Evolutionary conservation across 1,140 invertebrate species (phyloP), one percentile per base, ranked within the genome.

Genomic region (Sycobia sp.): DNA sequence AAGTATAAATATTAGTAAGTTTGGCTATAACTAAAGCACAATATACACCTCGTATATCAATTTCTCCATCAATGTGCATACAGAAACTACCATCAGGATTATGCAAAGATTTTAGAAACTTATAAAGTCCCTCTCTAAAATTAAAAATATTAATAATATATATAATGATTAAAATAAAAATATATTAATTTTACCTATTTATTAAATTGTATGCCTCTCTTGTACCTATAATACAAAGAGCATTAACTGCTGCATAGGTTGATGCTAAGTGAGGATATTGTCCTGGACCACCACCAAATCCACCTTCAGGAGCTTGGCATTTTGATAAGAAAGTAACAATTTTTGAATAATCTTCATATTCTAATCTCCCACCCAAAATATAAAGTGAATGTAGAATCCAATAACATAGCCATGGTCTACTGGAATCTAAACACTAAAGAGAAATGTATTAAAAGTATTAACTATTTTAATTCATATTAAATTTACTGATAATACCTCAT

Each of bases 201-300:
- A 99, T 94, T 16, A 91, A 86, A 72, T 89, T 83, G 72, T 92
- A 95, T 11, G 96, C 95, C 80, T 93, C 89, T 76, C 89, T 83
- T 14, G 90, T 95, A 39, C 93, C 93, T 69, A 99, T 88, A 20
- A 91, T 93, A 73, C 91, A 91, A 4, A 99, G 82, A 9, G 95
- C 89, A 84, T 95, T 96, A 0, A 99, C 89, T 64, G 97, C 96
- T 47, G 96, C 97, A 85, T 98, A 99, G 5, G 97, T 99, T 29
- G 96, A 89, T 1, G 97, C 97, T 51, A 99, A 84, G 83, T 99
- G 97, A 25, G 96, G 83, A 73, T 88, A 82, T 78, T 99, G 97
- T 3, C 88, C 88, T 0, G 96, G 96, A 16, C 96, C 96, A 68
- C 97, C 96, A 47, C 91, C 94, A 86, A 96, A 99, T 5, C 96